Evolutionary conservation across 2,888 invertebrate species (phyloP), one percentile per base, ranked within the genome.

Genomic region (Netelia inedita): DNA sequence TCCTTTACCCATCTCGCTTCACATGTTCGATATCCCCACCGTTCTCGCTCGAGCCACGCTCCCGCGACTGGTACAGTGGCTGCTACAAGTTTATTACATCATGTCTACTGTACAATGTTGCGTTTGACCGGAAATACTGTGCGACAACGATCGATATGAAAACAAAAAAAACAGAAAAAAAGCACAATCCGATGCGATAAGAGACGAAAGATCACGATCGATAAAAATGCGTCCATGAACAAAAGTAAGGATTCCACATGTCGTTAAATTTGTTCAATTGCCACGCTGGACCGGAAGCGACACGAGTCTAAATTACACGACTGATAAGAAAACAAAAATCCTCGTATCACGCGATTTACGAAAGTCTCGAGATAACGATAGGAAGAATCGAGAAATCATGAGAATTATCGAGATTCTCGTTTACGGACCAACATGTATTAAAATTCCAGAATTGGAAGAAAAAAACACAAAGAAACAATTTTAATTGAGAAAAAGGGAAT

Each of bases 81-180:
- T 89, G 91, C 89, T 80, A 88, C 89, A 91, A 90, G 90, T 92
- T 55, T 79, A 65, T 84, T 91, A 88, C 91, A 89, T 89, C 89
- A 90, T 84, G 50, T 50, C 75, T 66, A 72, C 80, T 63, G 79
- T 83, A 84, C 83, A 87, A 87, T 28, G 79, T 69, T 82, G 75
- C 83, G 43, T 43, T 65, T 80, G 86, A 83, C 85, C 81, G 57
- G 82, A 84, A 82, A 85, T 85, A 85, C 86, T 83, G 79, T 61
- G 28, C 11, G 43, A 75, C 8, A 19, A 28, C n/a, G 8, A 35
- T 75, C n/a, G 35, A 72, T 55, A 53, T 23, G 35, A 28, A 28
- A 28, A 28, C n/a, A 66, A 50, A 50, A 50, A 3, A 28, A 28
- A 3, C 28, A 28, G 28, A 28, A 28, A 28, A 28, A 28, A 28